Conservation (phyloP, 2,113 vertebrate genomes). For the Polypterus senegalus region DNA sequence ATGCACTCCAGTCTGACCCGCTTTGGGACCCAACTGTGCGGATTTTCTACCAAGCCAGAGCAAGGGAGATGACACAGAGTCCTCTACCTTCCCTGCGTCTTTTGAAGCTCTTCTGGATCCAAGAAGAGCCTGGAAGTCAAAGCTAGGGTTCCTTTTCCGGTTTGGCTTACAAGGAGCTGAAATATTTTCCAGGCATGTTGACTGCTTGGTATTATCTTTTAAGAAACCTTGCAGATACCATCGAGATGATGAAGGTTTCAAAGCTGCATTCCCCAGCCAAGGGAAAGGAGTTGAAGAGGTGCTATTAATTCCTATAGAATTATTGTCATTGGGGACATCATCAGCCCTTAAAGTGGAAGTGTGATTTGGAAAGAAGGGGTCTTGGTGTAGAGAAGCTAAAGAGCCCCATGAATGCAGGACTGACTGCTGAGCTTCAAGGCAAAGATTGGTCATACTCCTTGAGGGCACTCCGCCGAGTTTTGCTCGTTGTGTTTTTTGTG, state of each 20-base stretch:
- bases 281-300: background rate
- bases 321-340: constrained; percentile 28
- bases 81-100: constrained; percentile 31
- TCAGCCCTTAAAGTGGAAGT: constrained; percentile 55
- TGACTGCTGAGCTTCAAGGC: constrained; percentile 18
- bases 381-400: constrained; percentile 43
- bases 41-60: constrained; percentile 47
- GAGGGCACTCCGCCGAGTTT: constrained; percentile 21
- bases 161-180: constrained; percentile 44
- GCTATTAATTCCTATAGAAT: background rate
- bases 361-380: constrained; percentile 37
- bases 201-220: background rate
- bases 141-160: constrained; percentile 55
- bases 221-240: background rate
- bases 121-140: constrained; percentile 59
- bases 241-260: background rate
- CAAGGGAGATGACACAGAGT: constrained; percentile 38
- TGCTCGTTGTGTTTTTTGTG: constrained; percentile 32
- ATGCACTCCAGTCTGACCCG: constrained; percentile 40
- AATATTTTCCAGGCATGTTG: constrained; percentile 34
- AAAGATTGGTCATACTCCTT: constrained; percentile 8
- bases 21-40: constrained; percentile 35
- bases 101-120: constrained; percentile 34
- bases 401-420: constrained; percentile 59
- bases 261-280: background rate